These are phyloP conservation scores for Diadema setosum DNA, from an alignment of 35 echinoderm and acorn worm genomes.

Conservation along the genomic window DNA sequence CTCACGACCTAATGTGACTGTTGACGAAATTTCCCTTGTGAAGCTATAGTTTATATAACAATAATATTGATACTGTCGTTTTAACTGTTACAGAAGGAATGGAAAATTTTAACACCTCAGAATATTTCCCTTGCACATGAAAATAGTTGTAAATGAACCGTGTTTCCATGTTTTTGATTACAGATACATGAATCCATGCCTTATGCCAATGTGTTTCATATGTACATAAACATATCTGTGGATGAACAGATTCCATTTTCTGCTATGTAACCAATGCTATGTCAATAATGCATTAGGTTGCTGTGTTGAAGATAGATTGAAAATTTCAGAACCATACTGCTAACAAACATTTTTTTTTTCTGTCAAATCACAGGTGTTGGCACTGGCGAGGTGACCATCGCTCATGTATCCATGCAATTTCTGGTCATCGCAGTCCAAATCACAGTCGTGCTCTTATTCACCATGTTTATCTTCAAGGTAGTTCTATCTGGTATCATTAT, in stretches of 20 bases:
- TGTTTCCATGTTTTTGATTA: too few species aligned
- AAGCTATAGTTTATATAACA: too few species aligned
- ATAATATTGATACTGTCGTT: too few species aligned
- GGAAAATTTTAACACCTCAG: too few species aligned
- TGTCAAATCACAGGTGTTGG: constrained; percentile 58
- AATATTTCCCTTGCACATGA: too few species aligned
- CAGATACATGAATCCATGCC: neutral
- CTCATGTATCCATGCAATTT: constrained; percentile 72
- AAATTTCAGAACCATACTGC: neutral
- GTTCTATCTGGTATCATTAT: neutral
- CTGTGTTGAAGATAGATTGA: neutral
- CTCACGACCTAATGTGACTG: too few species aligned
- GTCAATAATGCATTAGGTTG: neutral
- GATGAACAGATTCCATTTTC: neutral
- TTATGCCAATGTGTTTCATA: neutral
- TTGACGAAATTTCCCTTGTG: too few species aligned
- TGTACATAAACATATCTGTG: neutral
- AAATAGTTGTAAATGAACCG: too few species aligned
- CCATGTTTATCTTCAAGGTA: constrained; percentile 80
- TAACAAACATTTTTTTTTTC: neutral
- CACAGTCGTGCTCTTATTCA: constrained; percentile 73
- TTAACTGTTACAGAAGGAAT: too few species aligned
- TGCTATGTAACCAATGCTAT: neutral
- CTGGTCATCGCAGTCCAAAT: constrained; percentile 81
- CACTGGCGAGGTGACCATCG: constrained; percentile 74